These are phyloP conservation scores for Siphlonurus alternatus DNA, from an alignment of 2,888 invertebrate species.

Conservation along the genomic window DNA sequence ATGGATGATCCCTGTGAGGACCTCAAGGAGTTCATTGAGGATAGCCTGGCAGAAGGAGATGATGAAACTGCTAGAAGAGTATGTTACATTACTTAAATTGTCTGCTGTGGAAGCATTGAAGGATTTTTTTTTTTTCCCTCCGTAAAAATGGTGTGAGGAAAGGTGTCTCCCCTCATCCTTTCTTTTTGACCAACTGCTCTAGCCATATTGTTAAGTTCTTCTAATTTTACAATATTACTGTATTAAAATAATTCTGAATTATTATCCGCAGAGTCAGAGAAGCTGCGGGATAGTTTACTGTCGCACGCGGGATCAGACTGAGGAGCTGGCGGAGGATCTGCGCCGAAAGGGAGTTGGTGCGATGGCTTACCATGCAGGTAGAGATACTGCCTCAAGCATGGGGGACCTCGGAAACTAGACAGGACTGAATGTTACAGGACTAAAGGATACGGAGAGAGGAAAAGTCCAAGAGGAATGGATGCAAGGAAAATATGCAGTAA, in stretches of 20 bases:
- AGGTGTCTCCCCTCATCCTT: no score
- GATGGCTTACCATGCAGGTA: conserved; percentile 80
- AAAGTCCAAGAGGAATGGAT: conserved; percentile 86
- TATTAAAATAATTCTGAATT: no score
- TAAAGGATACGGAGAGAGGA: conserved; percentile 54
- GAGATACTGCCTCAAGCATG: conserved; percentile 13
- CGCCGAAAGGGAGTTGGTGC: conserved; percentile 55
- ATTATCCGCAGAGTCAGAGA: background rate
- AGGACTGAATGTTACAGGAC: conserved; percentile 37
- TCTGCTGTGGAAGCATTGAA: no score
- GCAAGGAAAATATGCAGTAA: conserved; percentile 68
- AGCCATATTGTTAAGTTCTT: no score
- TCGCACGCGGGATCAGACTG: conserved; percentile 80
- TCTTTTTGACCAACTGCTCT: no score
- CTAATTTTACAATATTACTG: no score
- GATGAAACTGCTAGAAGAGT: conserved; percentile 30
- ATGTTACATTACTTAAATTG: conserved; percentile 18
- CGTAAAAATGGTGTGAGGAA: no score
- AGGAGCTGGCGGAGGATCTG: conserved; percentile 61
- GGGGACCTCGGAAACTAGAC: no score
- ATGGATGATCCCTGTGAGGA: conserved; percentile 67
- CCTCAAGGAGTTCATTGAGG: conserved; percentile 52
- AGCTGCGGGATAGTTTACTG: conserved; percentile 85
- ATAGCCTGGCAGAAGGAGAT: conserved; percentile 43
- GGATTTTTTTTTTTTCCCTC: no score